Conservation (phyloP, 2,797 vertebrate genomes). For the Notolabrus celidotus region DNA sequence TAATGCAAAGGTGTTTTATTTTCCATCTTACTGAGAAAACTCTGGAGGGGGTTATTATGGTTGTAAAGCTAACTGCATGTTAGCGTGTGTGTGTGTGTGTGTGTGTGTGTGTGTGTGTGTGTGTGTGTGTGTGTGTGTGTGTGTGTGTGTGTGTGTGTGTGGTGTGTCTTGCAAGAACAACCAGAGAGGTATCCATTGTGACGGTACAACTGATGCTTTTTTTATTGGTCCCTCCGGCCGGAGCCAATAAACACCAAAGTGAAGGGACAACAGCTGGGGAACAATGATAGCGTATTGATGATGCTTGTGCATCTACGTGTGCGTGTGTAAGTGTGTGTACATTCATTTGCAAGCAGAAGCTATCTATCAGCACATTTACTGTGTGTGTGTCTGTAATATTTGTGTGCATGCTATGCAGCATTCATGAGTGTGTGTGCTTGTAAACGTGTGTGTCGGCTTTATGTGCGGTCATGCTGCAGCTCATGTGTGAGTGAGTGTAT, state of each 20-base stretch:
- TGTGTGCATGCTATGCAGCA: background rate
- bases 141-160: constrained; percentile 13
- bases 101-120: constrained; percentile 16
- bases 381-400: constrained; percentile 10
- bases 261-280: constrained; percentile 77
- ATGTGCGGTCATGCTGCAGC: constrained; percentile 33
- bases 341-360: constrained; percentile 38
- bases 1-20: background rate
- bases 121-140: too few relatives aligned
- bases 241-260: constrained; percentile 75
- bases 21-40: too few relatives aligned
- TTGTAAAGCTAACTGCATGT: constrained; percentile 5
- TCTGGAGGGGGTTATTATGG: constrained; percentile 15
- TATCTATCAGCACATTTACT: constrained; percentile 51
- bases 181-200: constrained; percentile 45
- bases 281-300: constrained; percentile 81
- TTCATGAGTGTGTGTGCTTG: background rate
- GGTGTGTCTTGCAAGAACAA: background rate
- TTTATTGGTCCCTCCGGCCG: constrained; percentile 75
- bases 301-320: constrained; percentile 47
- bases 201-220: constrained; percentile 61
- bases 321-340: background rate
- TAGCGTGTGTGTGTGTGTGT: constrained; percentile 10
- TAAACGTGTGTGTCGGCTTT: background rate
- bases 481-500: constrained; percentile 29